A percentile compares a stretch with the other conserved stretches of the same genome.
Conservation (phyloP, 2,113 vertebrate species). For the Neodontobutis hainanensis region DNA sequence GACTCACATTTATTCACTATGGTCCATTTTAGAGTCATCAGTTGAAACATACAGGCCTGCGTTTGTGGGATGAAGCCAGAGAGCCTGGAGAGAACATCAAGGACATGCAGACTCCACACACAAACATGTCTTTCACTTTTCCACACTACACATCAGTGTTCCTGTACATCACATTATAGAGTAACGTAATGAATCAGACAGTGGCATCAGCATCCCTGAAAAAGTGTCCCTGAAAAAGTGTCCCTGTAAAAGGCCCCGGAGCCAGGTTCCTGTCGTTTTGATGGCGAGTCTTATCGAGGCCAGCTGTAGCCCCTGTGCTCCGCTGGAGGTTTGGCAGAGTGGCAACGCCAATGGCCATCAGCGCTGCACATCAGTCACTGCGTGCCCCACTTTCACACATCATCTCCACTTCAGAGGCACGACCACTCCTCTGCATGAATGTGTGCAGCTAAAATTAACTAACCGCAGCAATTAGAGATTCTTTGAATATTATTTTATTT, state of each 20-base stretch:
- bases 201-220: constrained; percentile 14
- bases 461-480: constrained; percentile 42
- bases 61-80: too few species aligned
- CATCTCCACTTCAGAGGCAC: constrained; percentile 64
- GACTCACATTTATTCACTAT: too few species aligned
- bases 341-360: constrained; percentile 50
- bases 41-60: too few species aligned
- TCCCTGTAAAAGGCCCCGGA: not conserved
- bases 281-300: constrained; percentile 38
- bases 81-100: too few species aligned
- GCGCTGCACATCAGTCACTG: constrained; percentile 59
- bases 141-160: too few species aligned
- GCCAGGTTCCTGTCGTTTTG: constrained; percentile 33
- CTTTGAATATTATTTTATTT: constrained; percentile 40
- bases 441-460: constrained; percentile 32
- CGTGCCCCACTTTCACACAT: constrained; percentile 68
- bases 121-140: too few species aligned
- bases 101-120: too few species aligned
- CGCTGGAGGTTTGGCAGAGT: constrained; percentile 18
- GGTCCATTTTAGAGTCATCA: too few species aligned
- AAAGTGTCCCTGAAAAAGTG: not conserved
- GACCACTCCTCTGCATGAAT: constrained; percentile 20
- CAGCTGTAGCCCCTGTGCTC: constrained; percentile 52
- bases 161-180: too few species aligned
- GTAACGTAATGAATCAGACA: too few species aligned